Evolutionary conservation across 2,797 vertebrate genomes (phyloP), one percentile per base, ranked within the genome.

Genomic region (Lateolabrax maculatus): DNA sequence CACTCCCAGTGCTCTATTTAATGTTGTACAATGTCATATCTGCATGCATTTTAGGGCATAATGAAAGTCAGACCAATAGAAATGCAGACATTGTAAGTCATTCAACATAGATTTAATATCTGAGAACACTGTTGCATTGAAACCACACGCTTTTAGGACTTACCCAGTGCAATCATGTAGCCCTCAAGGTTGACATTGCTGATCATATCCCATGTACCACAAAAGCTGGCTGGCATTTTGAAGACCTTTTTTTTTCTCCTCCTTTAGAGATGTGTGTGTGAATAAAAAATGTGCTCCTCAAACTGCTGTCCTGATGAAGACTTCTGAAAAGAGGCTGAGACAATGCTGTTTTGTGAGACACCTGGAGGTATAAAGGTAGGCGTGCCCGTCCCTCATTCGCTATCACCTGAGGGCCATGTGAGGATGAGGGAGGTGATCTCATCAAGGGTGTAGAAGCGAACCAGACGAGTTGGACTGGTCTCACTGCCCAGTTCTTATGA

Each of bases 121-220:
- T 52, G 12, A 52, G 7, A 48, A 48, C 0, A 23, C 9, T 19
- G 25, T 37, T 67, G 10, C 9, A 70, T 9, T 62, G 71, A 46
- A 67, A 49, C 9, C 56, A 51, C 2, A 12, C 1, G 5, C 1
- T 37, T 3, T 6, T 27, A 74, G 12, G 15, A 85, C 95, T 88
- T 93, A 97, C 98, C 97, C 83, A 98, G 88, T 57, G 95, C 95
- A 68, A 92, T 84, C 97, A 98, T 96, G 69, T 96, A 98, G 46
- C 95, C 89, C 21, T 98, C 96, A 27, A 96, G 92, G 91, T 98
- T 97, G 76, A 95, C 93, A 85, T 90, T 97, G 92, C 95, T 96
- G 83, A 95, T 66, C 36, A 97, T 92, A 52, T 96, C 96, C 97
- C 97, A 97, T 56, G 95, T 97, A 4, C 97, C 96, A 43, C 88